Conservation (phyloP, 2,113 vertebrate genomes). For the Ovis canadensis region DNA sequence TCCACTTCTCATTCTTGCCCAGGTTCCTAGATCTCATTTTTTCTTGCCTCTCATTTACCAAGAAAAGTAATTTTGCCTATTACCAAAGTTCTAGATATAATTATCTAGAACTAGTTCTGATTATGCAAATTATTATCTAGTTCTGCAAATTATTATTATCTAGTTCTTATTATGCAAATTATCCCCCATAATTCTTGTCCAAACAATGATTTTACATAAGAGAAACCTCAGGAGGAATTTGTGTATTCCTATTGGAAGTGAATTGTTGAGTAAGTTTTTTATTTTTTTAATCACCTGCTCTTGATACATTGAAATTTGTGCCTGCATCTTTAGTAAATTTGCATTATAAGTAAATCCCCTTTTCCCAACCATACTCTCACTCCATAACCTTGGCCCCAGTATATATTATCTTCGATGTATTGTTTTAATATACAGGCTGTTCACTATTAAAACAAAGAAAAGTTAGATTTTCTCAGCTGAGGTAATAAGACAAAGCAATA, state of each 20-base stretch:
- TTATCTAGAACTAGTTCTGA: background rate
- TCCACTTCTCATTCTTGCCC: background rate
- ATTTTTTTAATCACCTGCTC: background rate
- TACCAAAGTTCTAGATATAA: background rate
- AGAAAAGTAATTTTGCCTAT: background rate
- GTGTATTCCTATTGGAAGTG: background rate
- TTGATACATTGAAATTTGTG: background rate
- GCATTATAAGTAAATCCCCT: background rate
- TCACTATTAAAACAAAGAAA: constrained; percentile 19
- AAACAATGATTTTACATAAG: background rate
- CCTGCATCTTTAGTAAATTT: background rate
- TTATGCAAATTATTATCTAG: background rate
- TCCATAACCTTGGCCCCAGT: background rate
- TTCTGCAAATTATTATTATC: no score
- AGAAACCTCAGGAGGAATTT: background rate
- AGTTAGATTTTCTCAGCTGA: constrained; percentile 3
- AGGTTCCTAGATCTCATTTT: background rate
- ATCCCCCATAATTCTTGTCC: background rate
- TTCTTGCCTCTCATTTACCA: fast-evolving
- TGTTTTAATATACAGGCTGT: constrained; percentile 7
- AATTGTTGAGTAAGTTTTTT: background rate
- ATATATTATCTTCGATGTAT: background rate
- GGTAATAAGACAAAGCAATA: constrained; percentile 5
- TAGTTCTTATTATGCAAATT: background rate
- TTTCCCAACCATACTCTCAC: background rate